phyloP scores from a whole-genome alignment of 2,113 vertebrate species.

The Sinocyclocheilus maitianheensis region DNA sequence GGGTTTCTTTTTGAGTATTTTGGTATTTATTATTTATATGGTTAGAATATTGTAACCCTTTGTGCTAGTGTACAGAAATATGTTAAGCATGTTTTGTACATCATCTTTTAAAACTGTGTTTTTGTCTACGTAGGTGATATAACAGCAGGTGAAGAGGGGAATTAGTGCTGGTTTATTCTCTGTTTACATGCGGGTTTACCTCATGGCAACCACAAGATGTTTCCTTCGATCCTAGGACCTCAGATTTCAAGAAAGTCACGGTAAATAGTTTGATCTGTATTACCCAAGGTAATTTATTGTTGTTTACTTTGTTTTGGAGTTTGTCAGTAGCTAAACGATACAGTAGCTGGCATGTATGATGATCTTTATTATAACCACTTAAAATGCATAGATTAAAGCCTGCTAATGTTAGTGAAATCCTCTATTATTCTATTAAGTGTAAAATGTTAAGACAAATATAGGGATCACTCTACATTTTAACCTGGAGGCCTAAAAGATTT shows the following conservation, averaged over 20 bases:
- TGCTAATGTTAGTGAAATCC: background rate
- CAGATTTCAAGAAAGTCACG: background rate
- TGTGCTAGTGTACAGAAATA: background rate
- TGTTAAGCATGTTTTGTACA: background rate
- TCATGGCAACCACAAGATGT: slow-evolving; percentile 21
- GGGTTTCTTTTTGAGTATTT: background rate
- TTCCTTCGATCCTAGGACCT: background rate
- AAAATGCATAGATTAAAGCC: background rate
- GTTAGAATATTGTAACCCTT: background rate
- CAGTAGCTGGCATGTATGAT: background rate
- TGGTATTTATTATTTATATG: background rate
- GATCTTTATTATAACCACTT: background rate
- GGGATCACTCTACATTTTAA: background rate
- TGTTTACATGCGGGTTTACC: background rate
- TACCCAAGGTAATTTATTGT: background rate
- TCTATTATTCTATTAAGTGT: background rate
- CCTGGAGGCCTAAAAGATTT: background rate
- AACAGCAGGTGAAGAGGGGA: background rate
- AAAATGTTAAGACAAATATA: background rate
- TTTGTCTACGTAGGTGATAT: slow-evolving; percentile 15
- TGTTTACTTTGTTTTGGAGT: background rate
- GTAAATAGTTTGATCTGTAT: background rate
- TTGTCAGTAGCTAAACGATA: background rate
- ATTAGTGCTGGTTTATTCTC: background rate
- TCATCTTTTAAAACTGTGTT: background rate